Conservation (phyloP, 2,113 vertebrate genomes). For the Cottus gobio region DNA sequence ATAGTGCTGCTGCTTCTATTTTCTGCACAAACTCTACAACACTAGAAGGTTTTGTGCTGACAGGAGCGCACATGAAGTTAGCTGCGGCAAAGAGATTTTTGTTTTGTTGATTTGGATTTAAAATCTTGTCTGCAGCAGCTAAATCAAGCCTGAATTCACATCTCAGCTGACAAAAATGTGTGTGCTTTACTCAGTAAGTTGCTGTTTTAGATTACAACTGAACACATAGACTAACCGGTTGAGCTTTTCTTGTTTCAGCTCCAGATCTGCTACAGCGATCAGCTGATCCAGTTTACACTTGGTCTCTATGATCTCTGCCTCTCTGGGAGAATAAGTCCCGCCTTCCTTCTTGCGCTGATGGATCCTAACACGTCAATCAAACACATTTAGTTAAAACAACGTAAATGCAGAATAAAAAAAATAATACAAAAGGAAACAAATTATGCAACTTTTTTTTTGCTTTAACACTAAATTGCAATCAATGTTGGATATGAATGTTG, state of each 20-base stretch:
- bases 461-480: neutral
- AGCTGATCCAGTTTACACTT: slow-evolving; percentile 98
- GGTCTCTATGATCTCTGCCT: slow-evolving; percentile 97
- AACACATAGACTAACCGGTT: slow-evolving; percentile 87
- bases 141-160: slow-evolving; percentile 46
- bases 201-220: slow-evolving; percentile 15
- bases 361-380: slow-evolving; percentile 81
- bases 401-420: neutral
- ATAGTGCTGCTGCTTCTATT: slow-evolving; percentile 57
- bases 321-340: slow-evolving; percentile 94
- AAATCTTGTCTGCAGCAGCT: slow-evolving; percentile 43
- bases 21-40: slow-evolving; percentile 56
- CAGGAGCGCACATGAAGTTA: slow-evolving; percentile 42
- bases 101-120: slow-evolving; percentile 54
- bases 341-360: slow-evolving; percentile 97
- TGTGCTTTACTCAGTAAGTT: neutral
- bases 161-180: slow-evolving; percentile 13
- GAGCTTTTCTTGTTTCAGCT: slow-evolving; percentile 96
- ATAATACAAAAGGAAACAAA: neutral
- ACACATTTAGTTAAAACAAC: neutral
- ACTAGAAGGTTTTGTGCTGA: slow-evolving; percentile 50
- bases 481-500: slow-evolving; percentile 6
- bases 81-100: slow-evolving; percentile 45
- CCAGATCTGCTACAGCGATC: slow-evolving; percentile 96
- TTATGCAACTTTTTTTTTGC: neutral